These are phyloP conservation scores for Notothenia rossii DNA, from an alignment of 2,113 vertebrate species.

Conservation along the genomic window DNA sequence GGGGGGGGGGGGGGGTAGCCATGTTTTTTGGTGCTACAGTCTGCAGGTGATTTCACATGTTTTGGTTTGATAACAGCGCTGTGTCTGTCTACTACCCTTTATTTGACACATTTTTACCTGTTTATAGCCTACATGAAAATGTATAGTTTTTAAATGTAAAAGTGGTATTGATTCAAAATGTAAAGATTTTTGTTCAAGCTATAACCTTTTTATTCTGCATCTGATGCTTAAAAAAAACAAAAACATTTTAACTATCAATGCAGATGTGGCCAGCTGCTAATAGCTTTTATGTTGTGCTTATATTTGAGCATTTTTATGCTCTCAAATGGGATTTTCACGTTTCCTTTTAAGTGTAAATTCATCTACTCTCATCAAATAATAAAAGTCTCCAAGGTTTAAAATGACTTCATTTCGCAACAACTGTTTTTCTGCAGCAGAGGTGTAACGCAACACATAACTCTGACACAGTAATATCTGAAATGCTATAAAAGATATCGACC, in stretches of 20 bases:
- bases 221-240: not conserved
- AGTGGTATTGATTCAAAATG: not conserved
- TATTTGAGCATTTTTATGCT: not conserved
- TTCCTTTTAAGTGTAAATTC: too few species aligned
- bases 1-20: constrained; percentile 25
- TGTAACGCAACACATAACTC: not conserved
- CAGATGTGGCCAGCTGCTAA: not conserved
- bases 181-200: not conserved
- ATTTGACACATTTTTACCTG: not conserved
- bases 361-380: not conserved
- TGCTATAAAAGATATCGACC: constrained; percentile 1
- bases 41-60: constrained; percentile 57
- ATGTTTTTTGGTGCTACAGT: constrained; percentile 20
- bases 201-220: not conserved
- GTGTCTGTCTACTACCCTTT: not conserved
- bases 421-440: not conserved
- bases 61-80: not conserved
- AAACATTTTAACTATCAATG: not conserved
- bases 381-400: not conserved
- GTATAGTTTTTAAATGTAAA: not conserved
- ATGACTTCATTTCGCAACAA: not conserved
- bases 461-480: not conserved
- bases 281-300: not conserved
- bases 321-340: not conserved
- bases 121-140: not conserved